These are phyloP conservation scores for Setipinna tenuifilis DNA, from an alignment of 2,797 vertebrate species.

Conservation along the genomic window DNA sequence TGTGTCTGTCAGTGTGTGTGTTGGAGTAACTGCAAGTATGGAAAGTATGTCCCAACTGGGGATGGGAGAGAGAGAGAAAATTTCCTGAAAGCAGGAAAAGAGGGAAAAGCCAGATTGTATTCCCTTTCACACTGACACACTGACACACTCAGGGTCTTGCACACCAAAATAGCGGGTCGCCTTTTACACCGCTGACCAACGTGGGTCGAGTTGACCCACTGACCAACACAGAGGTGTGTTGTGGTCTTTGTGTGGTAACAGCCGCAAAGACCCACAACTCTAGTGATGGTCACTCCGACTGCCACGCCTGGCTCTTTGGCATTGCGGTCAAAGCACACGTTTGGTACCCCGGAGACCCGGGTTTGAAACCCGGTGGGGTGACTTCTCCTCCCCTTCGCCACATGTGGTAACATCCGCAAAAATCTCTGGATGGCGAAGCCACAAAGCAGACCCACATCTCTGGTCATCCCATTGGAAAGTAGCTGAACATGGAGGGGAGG, in stretches of 20 bases:
- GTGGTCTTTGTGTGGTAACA: slow-evolving; percentile 42
- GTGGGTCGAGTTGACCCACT: background rate
- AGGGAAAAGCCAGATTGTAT: background rate
- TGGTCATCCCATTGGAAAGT: slow-evolving; percentile 49
- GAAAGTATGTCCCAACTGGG: slow-evolving; percentile 11
- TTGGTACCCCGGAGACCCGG: too few relatives aligned
- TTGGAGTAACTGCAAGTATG: background rate
- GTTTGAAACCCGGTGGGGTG: too few relatives aligned
- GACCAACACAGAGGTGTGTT: slow-evolving; percentile 54
- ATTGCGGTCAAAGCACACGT: too few relatives aligned
- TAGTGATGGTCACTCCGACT: too few relatives aligned
- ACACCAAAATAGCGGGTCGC: background rate
- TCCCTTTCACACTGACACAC: background rate
- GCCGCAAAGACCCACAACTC: slow-evolving; percentile 43
- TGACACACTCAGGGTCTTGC: background rate
- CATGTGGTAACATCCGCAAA: too few relatives aligned
- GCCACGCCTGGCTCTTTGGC: too few relatives aligned
- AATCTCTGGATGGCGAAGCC: too few relatives aligned
- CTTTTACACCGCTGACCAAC: slow-evolving; percentile 16
- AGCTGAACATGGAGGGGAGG: slow-evolving; percentile 65
- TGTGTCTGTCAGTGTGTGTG: slow-evolving; percentile 30
- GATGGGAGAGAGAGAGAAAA: background rate
- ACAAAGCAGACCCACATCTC: too few relatives aligned
- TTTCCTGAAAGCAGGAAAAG: background rate
- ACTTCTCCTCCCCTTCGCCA: too few relatives aligned